Evolutionary conservation across 2,797 vertebrate species (phyloP).

Genomic region (Caiman crocodilus): DNA sequence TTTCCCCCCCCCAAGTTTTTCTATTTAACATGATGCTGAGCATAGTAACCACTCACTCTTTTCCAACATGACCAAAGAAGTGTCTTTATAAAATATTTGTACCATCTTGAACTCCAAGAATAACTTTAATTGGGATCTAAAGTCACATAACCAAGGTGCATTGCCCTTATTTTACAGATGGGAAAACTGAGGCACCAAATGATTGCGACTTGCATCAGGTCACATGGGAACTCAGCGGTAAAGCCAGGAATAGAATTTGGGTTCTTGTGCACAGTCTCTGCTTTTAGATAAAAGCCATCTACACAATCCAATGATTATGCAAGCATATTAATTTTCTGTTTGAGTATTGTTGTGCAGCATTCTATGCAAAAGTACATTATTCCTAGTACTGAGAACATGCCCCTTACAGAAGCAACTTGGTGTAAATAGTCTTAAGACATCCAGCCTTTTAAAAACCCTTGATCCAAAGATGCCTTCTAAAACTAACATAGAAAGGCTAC

Average conservation of each 20-base stretch:
- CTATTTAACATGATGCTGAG: neutral
- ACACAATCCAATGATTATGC: neutral
- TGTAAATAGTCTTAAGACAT: neutral
- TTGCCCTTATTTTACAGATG: neutral
- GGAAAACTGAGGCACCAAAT: neutral
- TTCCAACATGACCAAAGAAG: neutral
- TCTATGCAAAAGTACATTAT: neutral
- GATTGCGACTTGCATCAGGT: neutral
- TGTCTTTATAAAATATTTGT: neutral
- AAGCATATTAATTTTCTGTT: neutral
- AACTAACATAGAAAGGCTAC: neutral
- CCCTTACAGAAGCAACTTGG: neutral
- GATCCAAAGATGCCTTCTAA: neutral
- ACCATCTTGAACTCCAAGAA: neutral
- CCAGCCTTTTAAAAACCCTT: rapidly evolving
- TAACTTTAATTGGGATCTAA: neutral
- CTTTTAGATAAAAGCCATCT: neutral
- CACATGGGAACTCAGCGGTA: neutral
- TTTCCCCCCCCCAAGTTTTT: neutral
- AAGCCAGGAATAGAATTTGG: neutral
- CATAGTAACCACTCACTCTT: neutral
- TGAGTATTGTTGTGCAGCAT: neutral
- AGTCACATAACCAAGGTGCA: rapidly evolving
- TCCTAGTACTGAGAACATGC: neutral
- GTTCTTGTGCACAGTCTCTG: neutral